Percentiles rank a stretch among this genome's conserved stretches.
These are phyloP conservation scores for Anabacerthia variegaticeps DNA, from an alignment of 2,797 vertebrate species.

Conservation along the genomic window DNA sequence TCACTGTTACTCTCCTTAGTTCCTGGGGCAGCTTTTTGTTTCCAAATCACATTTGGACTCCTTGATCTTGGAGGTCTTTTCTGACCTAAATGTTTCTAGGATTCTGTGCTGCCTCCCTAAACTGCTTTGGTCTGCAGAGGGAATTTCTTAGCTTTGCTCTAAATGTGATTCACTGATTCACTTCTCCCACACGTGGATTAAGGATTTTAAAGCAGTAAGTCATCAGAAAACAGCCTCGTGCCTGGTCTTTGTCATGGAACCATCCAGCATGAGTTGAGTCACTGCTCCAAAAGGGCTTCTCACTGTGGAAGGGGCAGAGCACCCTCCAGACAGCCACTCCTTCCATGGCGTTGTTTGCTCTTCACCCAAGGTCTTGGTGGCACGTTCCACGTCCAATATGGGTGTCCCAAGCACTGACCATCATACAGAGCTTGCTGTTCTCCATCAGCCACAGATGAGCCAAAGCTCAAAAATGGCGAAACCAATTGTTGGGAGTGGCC, in stretches of 20 bases:
- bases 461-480: not conserved
- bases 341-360: accelerated
- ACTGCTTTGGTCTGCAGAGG: not conserved
- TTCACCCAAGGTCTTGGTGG: not conserved
- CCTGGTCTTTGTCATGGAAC: accelerated
- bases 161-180: not conserved
- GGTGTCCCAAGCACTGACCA: not conserved
- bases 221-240: accelerated
- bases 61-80: not conserved
- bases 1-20: not conserved
- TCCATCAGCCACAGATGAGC: accelerated
- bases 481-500: not conserved
- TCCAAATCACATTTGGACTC: not conserved
- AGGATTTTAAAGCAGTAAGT: not conserved
- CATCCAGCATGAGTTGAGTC: accelerated
- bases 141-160: not conserved
- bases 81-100: no score
- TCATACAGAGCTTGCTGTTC: accelerated
- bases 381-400: accelerated
- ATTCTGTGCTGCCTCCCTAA: not conserved
- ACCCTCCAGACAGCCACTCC: accelerated
- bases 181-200: not conserved
- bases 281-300: not conserved
- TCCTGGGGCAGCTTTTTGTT: not conserved
- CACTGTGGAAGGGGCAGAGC: accelerated